phyloP scores from a whole-genome alignment of 2,113 vertebrate species.

The Lonchura striata region DNA sequence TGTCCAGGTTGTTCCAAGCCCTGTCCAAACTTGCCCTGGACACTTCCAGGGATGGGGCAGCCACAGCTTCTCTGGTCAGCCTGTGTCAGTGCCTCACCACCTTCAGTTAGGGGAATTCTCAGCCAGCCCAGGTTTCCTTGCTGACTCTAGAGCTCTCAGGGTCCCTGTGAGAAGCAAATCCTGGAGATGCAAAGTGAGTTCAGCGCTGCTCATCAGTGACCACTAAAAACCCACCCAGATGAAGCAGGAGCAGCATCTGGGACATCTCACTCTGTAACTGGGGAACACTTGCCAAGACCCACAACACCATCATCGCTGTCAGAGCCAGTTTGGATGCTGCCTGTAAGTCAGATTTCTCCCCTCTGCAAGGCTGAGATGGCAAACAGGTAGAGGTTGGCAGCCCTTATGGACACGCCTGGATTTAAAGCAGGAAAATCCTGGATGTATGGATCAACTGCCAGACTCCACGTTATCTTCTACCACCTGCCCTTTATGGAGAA shows the following conservation, averaged over 20 bases:
- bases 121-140: background rate
- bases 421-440: background rate
- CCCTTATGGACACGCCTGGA: background rate
- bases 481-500: background rate
- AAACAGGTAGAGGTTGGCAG: background rate
- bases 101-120: background rate
- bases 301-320: background rate
- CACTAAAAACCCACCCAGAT: background rate
- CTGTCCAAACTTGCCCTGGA: rapidly evolving
- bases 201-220: rapidly evolving
- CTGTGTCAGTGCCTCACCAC: background rate
- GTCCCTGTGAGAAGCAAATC: background rate
- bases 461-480: background rate
- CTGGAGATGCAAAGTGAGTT: background rate
- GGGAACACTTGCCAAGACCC: background rate
- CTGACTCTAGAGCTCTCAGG: background rate
- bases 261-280: background rate
- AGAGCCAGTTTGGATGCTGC: background rate
- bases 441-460: background rate
- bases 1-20: background rate
- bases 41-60: background rate
- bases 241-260: background rate
- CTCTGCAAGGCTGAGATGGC: background rate
- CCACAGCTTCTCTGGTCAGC: background rate
- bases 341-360: background rate